These are phyloP conservation scores for Neosilurus mollespiculum DNA, from an alignment of 2,797 vertebrate genomes.

Conservation along the genomic window DNA sequence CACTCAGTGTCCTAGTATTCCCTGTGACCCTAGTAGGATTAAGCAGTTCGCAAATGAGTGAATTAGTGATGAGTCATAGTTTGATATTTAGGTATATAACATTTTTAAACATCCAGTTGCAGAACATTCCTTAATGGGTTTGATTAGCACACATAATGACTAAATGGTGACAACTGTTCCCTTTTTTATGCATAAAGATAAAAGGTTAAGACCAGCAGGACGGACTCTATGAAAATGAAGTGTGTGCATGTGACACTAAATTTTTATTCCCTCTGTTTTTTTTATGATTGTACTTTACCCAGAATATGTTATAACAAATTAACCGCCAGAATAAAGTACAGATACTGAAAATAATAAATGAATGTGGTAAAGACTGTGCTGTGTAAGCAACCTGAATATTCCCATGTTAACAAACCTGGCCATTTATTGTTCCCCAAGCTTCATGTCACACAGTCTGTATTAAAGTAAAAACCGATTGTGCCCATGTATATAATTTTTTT, in stretches of 20 bases:
- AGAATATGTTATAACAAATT: neutral
- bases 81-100: neutral
- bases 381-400: neutral
- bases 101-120: neutral
- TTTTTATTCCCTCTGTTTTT: neutral
- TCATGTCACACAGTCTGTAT: neutral
- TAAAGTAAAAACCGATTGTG: neutral
- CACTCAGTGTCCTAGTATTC: no score
- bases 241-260: neutral
- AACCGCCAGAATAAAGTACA: neutral
- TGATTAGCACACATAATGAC: no score
- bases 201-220: neutral
- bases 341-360: neutral
- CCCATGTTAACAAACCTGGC: neutral
- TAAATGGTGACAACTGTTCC: neutral
- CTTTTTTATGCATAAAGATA: neutral
- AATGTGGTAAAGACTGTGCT: neutral
- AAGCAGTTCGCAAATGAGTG: no score
- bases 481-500: neutral
- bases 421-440: neutral
- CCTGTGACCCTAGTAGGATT: no score
- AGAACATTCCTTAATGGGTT: neutral
- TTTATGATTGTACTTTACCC: neutral
- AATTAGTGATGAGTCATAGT: no score
- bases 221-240: neutral